These are phyloP conservation scores for Hydrotaea cyrtoneurina DNA, from an alignment of 2,888 invertebrate species.

Conservation along the genomic window DNA sequence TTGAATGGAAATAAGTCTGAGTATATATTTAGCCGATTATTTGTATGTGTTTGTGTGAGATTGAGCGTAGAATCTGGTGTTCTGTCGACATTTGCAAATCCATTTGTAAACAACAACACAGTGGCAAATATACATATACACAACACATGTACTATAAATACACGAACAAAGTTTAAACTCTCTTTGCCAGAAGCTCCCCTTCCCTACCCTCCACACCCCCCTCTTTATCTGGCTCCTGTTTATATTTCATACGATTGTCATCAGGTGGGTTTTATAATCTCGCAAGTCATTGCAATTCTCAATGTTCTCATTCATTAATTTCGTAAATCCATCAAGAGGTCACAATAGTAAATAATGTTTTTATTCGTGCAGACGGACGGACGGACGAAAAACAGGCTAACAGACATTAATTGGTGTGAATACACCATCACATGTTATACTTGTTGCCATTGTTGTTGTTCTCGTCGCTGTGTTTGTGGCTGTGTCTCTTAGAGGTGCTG, in stretches of 20 bases:
- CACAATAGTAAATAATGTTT: slow-evolving; percentile 21
- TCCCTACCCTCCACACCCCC: no score
- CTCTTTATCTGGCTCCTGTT: no score
- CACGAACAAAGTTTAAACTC: neutral
- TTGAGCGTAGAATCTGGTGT: slow-evolving; percentile 3
- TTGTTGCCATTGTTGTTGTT: neutral
- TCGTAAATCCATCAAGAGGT: slow-evolving; percentile 30
- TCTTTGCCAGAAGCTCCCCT: neutral
- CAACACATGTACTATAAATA: neutral
- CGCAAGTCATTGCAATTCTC: slow-evolving; percentile 16
- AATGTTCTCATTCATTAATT: neutral
- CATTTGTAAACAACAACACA: slow-evolving; percentile 56
- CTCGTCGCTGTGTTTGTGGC: neutral
- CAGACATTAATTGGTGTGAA: slow-evolving; percentile 16
- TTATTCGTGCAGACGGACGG: neutral
- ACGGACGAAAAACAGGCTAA: neutral
- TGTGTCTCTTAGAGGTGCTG: neutral
- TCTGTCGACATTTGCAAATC: slow-evolving; percentile 57
- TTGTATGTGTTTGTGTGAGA: slow-evolving; percentile 28
- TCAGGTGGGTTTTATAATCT: slow-evolving; percentile 6
- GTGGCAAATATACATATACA: neutral
- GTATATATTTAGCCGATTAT: slow-evolving; percentile 20
- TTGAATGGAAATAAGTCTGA: slow-evolving; percentile 41
- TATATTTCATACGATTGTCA: neutral
- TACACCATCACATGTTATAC: neutral